Base-by-base conservation (phyloP, 2,888 invertebrate genomes). In the Steinernema carpocapsae region DNA sequence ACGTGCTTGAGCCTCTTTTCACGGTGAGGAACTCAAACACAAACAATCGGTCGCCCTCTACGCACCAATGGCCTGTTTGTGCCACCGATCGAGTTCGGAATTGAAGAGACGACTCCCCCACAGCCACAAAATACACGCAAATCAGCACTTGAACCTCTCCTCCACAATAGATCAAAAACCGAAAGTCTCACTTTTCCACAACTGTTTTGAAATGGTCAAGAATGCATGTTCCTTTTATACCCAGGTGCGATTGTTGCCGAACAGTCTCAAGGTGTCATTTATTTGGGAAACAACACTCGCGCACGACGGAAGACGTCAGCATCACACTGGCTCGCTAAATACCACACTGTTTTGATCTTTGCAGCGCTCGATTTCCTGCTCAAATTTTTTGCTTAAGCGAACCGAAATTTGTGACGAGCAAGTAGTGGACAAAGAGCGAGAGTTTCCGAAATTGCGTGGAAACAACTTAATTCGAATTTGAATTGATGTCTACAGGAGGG, bases 11-110 rank as follows among this genome's bases (percentile, higher is more conserved):
- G 32, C 17, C 64, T 64, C 29, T 64, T 64, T 32, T 64, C 22
- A 52, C 17, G 10, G 32, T 17, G 22, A 64, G 10, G 4, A 64
- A 29, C 64, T 64, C 64, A 32, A 64, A 64, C 10, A 37, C 64
- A 64, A 64, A 64, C 64, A 64, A 22, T 52, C 52, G 37, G 37
- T 52, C n/a, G n/a, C n/a, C 64, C 29, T 64, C 64, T 64, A 7
- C 19, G 22, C 52, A 7, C 24, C 52, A 22, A 22, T 22, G 24
- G 52, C 37, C 64, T 64, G 64, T 64, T 64, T 64, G 64, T 64
- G 64, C 64, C 19, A 32, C 32, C 64, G 37, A 3, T 7, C 32
- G 64, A 29, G 17, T 64, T 32, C 6, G 64, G 17, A 64, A 64
- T 29, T 64, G 32, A 64, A 10, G 17, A 48, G 14, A 4, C 37